A percentile compares a stretch with the other conserved stretches of the same genome.
Evolutionary conservation across 1,140 invertebrate species (phyloP).

Genomic region (Globodera rostochiensis): DNA sequence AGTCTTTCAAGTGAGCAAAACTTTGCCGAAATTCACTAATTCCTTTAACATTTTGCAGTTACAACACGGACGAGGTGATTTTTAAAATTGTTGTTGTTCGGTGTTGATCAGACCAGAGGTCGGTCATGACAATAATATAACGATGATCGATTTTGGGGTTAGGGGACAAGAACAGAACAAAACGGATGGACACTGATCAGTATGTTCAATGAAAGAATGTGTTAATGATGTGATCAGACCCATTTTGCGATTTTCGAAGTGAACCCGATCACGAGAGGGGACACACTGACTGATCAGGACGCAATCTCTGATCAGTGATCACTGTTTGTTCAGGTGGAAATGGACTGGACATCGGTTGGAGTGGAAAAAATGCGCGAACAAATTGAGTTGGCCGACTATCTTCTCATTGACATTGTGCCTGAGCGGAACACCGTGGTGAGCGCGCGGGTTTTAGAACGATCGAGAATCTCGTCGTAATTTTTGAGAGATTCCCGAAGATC

Average conservation of each 20-base stretch:
- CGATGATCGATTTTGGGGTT: too few species aligned
- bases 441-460: not conserved
- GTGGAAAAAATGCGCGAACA: conserved; percentile 63
- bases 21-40: conserved; percentile 1
- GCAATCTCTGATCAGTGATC: not conserved
- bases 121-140: too few species aligned
- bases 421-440: conserved; percentile 55
- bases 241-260: too few species aligned
- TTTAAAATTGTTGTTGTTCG: not conserved
- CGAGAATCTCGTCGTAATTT: not conserved
- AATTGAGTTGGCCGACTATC: conserved; percentile 65
- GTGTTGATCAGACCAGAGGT: too few species aligned
- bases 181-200: too few species aligned
- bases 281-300: too few species aligned
- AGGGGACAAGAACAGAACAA: too few species aligned
- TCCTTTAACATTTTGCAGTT: conserved; percentile 43
- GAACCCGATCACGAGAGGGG: too few species aligned
- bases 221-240: too few species aligned
- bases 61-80: conserved; percentile 64
- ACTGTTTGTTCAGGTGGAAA: conserved; percentile 39
- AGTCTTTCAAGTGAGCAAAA: conserved; percentile 59
- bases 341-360: conserved; percentile 58
- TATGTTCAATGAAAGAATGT: too few species aligned
- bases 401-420: conserved; percentile 54
- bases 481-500: not conserved